Conservation (phyloP, 2,888 invertebrate species). For the Agonum fuliginosum region DNA sequence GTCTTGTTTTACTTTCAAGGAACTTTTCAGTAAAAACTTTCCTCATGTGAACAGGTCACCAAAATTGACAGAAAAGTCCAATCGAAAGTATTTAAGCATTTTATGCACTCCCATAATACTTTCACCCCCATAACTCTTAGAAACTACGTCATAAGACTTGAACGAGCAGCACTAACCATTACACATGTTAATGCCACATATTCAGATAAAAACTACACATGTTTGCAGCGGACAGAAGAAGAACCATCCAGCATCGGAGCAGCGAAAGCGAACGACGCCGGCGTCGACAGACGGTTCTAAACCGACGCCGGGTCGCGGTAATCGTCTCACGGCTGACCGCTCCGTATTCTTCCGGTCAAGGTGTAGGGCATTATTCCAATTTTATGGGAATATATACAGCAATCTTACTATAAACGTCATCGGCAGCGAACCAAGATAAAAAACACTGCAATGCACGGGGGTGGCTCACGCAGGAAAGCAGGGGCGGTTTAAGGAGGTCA, state of each 20-base stretch:
- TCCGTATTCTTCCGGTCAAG: slow-evolving; percentile 61
- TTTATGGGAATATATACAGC: slow-evolving; percentile 64
- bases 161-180: slow-evolving; percentile 23
- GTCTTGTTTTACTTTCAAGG: too few relatives aligned
- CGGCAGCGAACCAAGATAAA: slow-evolving; percentile 59
- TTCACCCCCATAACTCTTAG: too few relatives aligned
- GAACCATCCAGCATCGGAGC: not conserved
- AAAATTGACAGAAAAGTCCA: too few relatives aligned
- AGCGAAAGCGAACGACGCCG: slow-evolving; percentile 4
- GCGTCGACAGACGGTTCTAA: not conserved
- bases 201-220: slow-evolving; percentile 31
- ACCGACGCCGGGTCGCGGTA: slow-evolving; percentile 26
- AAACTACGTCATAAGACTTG: too few relatives aligned
- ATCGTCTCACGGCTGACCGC: slow-evolving; percentile 11
- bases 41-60: too few relatives aligned
- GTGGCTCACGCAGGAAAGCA: slow-evolving; percentile 63
- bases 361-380: slow-evolving; percentile 62
- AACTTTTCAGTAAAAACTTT: too few relatives aligned
- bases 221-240: not conserved
- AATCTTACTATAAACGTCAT: slow-evolving; percentile 65
- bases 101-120: too few relatives aligned
- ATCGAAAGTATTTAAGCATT: too few relatives aligned
- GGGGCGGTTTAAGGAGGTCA: slow-evolving; percentile 63
- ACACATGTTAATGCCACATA: slow-evolving; percentile 23
- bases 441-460: slow-evolving; percentile 60